Conservation (phyloP, 2,888 invertebrate genomes). For the Ditylenchus weischeri region DNA sequence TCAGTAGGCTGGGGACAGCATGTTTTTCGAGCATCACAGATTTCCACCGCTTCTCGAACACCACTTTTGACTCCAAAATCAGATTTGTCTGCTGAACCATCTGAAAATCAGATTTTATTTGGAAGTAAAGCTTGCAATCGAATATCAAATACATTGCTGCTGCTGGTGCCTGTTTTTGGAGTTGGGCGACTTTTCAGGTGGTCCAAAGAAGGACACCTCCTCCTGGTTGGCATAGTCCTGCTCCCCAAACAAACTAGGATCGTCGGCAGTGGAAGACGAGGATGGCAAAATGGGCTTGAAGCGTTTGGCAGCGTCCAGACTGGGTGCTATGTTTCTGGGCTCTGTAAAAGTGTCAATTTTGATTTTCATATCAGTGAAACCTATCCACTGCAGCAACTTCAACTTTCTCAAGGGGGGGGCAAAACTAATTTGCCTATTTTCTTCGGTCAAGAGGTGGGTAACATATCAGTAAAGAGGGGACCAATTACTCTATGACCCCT, state of each 20-base stretch:
- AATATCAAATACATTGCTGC: no score
- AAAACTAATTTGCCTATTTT: no score
- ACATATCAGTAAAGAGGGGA: no score
- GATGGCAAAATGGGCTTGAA: conserved; percentile 12
- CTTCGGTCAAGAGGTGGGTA: no score
- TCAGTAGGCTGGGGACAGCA: conserved; percentile 18
- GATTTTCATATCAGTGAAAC: background rate
- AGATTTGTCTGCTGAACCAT: no score
- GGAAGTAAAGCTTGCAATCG: no score
- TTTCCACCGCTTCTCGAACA: conserved; percentile 10
- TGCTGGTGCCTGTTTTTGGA: no score
- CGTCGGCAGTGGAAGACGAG: conserved; percentile 11
- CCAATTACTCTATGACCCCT: no score
- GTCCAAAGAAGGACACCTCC: conserved; percentile 38
- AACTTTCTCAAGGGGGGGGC: no score
- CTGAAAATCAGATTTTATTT: no score
- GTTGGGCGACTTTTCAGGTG: conserved; percentile 21
- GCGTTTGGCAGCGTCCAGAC: conserved; percentile 28
- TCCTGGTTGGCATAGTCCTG: conserved; percentile 36
- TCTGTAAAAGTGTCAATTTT: background rate
- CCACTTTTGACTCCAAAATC: background rate
- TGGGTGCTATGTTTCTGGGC: conserved; percentile 24
- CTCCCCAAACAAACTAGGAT: conserved; percentile 34
- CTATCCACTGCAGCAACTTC: no score
- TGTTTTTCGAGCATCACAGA: conserved; percentile 9